Base-by-base conservation (phyloP, 2,888 invertebrate species). In the Eupithecia centaureata region DNA sequence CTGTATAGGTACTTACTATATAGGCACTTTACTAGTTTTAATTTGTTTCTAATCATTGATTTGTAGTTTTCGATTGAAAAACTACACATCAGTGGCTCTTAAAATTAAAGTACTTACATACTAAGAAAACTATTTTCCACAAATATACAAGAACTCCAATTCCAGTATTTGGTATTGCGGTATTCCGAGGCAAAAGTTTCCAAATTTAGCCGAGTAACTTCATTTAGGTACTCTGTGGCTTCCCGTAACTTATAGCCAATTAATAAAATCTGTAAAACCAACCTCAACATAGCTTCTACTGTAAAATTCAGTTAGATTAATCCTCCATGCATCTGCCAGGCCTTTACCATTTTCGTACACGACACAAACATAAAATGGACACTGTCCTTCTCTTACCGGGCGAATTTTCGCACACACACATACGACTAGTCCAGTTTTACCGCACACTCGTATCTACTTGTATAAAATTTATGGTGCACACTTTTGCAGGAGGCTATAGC, bases 391-490 rank as follows among this genome's bases (percentile, higher is more conserved):
- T 87, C 89, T 86, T 86, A 84, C 84, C 82, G 79, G 79, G 82
- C 78, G 88, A 91, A 91, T 89, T 91, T 90, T 88, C 90, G 85
- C 89, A 87, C 91, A 88, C 91, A 89, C 82, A 83, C 86, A 83
- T 79, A 70, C 74, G 74, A 73, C 82, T 80, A 83, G 82, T 83
- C 81, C 86, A 91, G 90, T 91, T 92, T 92, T 92, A 89, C 88
- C 88, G 87, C 90, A 90, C 91, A 89, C 88, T 84, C 86, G 85
- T 82, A 57, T 32, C 57, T 57, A 86, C 85, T 86, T 84, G 90
- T 90, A 92, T 92, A 92, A 93, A 93, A 92, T 92, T 91, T 93
- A 93, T 91, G 86, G 91, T 86, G 90, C 92, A 93, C 92, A 93
- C 92, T 93, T 92, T 93, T 92, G 92, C 92, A 91, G 80, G 78